Percentiles rank a stretch among this genome's conserved stretches.
Conservation (phyloP, 2,888 invertebrate species). For the Sceliomorpha sp. region DNA sequence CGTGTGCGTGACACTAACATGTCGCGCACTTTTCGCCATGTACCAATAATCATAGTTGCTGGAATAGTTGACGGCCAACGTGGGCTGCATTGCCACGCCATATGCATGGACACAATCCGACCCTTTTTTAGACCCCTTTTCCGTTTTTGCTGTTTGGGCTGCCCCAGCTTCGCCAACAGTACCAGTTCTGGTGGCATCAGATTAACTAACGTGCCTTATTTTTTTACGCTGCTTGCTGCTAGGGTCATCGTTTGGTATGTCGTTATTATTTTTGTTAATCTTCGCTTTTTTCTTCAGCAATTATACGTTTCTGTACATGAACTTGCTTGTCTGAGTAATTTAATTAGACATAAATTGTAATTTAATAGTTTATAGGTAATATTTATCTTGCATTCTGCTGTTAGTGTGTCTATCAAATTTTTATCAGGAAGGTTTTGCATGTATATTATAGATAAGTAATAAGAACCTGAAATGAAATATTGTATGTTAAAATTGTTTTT, state of each 20-base stretch:
- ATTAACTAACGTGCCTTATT: constrained; percentile 2
- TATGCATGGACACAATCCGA: constrained; percentile 17
- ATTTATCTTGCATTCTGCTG: too few species aligned
- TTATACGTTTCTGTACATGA: too few species aligned
- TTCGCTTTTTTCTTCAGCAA: too few species aligned
- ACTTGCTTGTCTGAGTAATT: too few species aligned
- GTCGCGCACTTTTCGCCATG: background rate
- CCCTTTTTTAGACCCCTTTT: constrained; percentile 38
- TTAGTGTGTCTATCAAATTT: too few species aligned
- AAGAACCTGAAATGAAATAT: too few species aligned
- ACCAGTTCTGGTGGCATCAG: constrained; percentile 2
- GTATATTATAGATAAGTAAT: too few species aligned
- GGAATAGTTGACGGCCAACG: constrained; percentile 56
- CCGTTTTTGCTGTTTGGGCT: constrained; percentile 4
- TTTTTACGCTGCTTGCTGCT: background rate
- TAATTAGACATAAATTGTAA: too few species aligned
- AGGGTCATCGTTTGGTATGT: background rate
- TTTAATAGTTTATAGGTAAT: too few species aligned
- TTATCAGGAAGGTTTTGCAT: too few species aligned
- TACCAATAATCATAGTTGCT: constrained; percentile 56
- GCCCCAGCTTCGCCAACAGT: background rate
- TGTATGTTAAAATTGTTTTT: too few species aligned
- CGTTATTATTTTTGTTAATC: too few species aligned
- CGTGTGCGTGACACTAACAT: constrained; percentile 8
- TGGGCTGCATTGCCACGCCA: constrained; percentile 16